phyloP scores from a whole-genome alignment of 2,113 vertebrate genomes.

The Tetrax tetrax region DNA sequence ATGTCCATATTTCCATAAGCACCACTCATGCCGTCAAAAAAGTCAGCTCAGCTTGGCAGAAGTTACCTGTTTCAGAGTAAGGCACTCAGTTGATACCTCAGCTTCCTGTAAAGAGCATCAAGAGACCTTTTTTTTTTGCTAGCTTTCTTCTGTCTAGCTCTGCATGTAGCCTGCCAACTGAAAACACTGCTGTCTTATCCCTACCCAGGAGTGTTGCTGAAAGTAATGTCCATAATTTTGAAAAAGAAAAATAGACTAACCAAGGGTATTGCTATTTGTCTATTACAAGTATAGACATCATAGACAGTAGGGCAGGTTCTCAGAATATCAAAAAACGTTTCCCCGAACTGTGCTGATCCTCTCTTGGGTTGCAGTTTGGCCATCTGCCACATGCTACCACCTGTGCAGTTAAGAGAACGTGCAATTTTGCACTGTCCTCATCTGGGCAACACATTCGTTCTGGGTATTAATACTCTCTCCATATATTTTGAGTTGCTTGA shows the following conservation, averaged over 20 bases:
- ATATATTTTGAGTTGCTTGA: neutral
- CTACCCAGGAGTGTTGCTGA: neutral
- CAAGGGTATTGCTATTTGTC: neutral
- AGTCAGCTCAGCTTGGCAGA: neutral
- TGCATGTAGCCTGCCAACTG: neutral
- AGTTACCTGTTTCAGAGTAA: neutral
- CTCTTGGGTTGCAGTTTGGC: accelerated
- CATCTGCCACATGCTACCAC: neutral
- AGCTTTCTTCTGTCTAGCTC: neutral
- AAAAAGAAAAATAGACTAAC: neutral
- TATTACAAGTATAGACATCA: neutral
- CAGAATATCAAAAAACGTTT: neutral
- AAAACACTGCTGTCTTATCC: neutral
- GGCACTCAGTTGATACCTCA: neutral
- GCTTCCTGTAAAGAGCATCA: neutral
- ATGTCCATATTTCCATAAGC: neutral
- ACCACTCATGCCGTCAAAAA: neutral
- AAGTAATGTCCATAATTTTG: neutral
- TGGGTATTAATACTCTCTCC: neutral
- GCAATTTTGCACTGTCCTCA: neutral
- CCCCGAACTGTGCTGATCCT: neutral
- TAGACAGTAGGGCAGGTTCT: neutral
- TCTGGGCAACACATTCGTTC: neutral
- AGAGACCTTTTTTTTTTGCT: neutral
- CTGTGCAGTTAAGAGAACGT: neutral